Evolutionary conservation across 1,140 invertebrate genomes (phyloP), one percentile per base, ranked within the genome.

Genomic region (Hesperophylax magnus): DNA sequence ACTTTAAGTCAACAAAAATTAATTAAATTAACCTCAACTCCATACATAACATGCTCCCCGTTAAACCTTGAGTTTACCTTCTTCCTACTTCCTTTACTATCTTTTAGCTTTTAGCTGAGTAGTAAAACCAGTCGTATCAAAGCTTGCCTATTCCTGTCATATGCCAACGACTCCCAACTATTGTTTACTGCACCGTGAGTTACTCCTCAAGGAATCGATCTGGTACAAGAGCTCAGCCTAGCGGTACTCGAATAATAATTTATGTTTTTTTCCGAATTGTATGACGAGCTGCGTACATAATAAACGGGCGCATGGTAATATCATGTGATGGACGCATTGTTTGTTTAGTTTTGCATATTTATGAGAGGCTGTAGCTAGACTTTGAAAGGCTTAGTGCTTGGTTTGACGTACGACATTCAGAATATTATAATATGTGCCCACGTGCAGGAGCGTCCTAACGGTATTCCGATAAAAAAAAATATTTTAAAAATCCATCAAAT

Each of bases 331-430:
- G 56, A 61, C 27, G 72, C 72, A 60, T 76, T 76, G 72, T 76
- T 60, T 60, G 56, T 60, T 76, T 60, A 60, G 72, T 76, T 60
- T 72, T 75, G 27, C 72, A 76, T 76, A 76, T 76, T 76, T 60
- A 76, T 76, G 72, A 76, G 72, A 31, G 27, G 24, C 72, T 60
- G 56, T 60, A 31, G 72, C 39, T 53, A 52, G 39, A 18, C 69
- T 72, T 24, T 72, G 69, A 52, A 72, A 27, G 47, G 39, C 39
- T 47, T 47, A 47, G 14, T 47, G 39, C 1, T 47, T 11, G 11
- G 39, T 47, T 47, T 47, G 39, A 47, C 39, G 39, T 47, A 47
- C 39, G 39, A 47, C 39, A 14, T 47, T 47, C 9, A 14, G 39
- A 47, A 47, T 47, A 47, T 47, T 47, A 65, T 65, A 24, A 24